A percentile compares a stretch with the other conserved stretches of the same genome.
Evolutionary conservation across 2,888 invertebrate genomes (phyloP).

Genomic region (Antitype chi): DNA sequence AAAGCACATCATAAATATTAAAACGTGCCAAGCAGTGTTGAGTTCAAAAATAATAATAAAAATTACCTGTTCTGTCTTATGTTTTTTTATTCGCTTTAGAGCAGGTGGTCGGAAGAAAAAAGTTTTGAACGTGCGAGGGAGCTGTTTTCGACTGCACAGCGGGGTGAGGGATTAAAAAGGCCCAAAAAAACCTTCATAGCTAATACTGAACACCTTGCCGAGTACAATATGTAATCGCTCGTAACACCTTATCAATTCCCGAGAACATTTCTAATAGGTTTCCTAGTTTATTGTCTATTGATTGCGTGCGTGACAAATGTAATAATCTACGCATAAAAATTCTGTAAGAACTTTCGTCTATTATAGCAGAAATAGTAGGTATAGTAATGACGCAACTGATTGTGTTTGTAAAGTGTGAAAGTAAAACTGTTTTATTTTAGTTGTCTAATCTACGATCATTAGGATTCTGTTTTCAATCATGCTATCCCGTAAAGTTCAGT

Average conservation of each 20-base stretch:
- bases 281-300: conserved; percentile 55
- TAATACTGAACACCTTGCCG: conserved; percentile 55
- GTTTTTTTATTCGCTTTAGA: conserved; percentile 73
- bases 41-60: conserved; percentile 57
- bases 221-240: conserved; percentile 47
- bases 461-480: background rate
- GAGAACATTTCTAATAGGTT: conserved; percentile 55
- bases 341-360: conserved; percentile 53
- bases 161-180: conserved; percentile 67
- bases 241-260: conserved; percentile 59
- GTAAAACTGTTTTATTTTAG: conserved; percentile 16
- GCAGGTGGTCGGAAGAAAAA: conserved; percentile 82
- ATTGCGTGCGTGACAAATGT: conserved; percentile 55
- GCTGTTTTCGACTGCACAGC: conserved; percentile 68
- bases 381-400: conserved; percentile 47
- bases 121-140: conserved; percentile 72
- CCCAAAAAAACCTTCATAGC: conserved; percentile 39
- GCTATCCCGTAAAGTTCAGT: background rate
- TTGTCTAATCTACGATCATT: background rate
- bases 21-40: conserved; percentile 54
- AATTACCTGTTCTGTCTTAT: conserved; percentile 71
- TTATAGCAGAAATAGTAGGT: conserved; percentile 29
- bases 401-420: conserved; percentile 42
- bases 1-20: conserved; percentile 41
- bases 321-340: conserved; percentile 35